These are phyloP conservation scores for Microcebus tavaratra DNA, from an alignment of 2,113 vertebrate species.

Conservation along the genomic window DNA sequence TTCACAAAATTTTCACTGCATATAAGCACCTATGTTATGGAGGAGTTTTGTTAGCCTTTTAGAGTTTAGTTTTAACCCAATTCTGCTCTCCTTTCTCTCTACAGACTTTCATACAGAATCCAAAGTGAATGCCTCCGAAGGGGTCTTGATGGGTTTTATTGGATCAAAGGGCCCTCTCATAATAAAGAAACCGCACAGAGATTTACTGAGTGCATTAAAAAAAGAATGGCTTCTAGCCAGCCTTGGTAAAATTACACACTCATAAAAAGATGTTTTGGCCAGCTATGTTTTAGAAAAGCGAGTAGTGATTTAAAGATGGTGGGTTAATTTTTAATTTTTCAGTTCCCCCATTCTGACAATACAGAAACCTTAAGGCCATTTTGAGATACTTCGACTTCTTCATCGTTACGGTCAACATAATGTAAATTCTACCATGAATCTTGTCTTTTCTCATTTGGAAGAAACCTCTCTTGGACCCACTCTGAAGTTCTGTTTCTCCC, in stretches of 20 bases:
- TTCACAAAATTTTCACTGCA: not conserved
- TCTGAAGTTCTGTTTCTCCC: not conserved
- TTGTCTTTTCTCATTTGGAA: not conserved
- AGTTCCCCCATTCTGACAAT: not conserved
- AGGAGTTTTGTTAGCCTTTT: conserved; percentile 39
- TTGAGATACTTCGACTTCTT: not conserved
- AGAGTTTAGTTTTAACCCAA: conserved; percentile 56
- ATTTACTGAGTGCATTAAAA: conserved; percentile 63
- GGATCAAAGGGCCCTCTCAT: conserved; percentile 64
- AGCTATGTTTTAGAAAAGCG: conserved; percentile 37
- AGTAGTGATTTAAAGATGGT: conserved; percentile 29
- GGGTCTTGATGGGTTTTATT: conserved; percentile 71
- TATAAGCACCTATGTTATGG: not conserved
- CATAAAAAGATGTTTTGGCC: conserved; percentile 42
- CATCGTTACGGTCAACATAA: not conserved
- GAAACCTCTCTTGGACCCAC: not conserved
- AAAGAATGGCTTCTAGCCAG: conserved; percentile 55
- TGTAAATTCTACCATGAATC: not conserved
- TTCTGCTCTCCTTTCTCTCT: conserved; percentile 48
- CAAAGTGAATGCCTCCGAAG: conserved; percentile 70
- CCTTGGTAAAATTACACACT: conserved; percentile 38
- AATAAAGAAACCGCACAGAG: conserved; percentile 64
- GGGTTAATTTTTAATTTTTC: conserved; percentile 54
- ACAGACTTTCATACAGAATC: conserved; percentile 54
- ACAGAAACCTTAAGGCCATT: not conserved